Base-by-base conservation (phyloP, 2,888 invertebrate genomes). In the Gastrophysa polygoni region DNA sequence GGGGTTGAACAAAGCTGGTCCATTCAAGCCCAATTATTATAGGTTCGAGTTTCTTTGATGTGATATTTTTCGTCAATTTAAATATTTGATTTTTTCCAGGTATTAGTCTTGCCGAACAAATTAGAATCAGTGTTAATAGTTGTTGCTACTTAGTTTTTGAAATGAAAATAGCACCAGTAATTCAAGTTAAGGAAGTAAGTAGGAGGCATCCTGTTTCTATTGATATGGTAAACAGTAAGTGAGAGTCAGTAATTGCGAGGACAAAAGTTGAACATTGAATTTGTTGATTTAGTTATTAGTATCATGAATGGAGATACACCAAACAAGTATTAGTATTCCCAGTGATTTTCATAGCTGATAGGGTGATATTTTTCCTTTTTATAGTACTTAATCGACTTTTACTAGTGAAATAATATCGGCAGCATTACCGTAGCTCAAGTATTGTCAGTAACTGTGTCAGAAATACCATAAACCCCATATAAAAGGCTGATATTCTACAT, bases 1-100 rank as follows among this genome's bases (percentile, higher is more conserved):
- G 85, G 98, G 98, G 66, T 89, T 98, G 29, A 96, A 95, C 81
- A 98, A 98, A 85, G 95, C 96, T 55, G 98, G 98, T 51, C 98
- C 98, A 46, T 98, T 98, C 84, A 98, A 98, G 84, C 98, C 98
- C 68, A 98, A 97, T 82, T 97, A 98, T 83, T 98, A 98, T 83
- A 91, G 98, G 89, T 98, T 14, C n/a, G 14, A 38, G 14, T 14
- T 38, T 14, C 29, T 14, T 10, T 14, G 17, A 28, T 14, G 4
- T 14, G 17, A 28, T 49, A 16, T 8, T 57, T 11, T 34, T 32
- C n/a, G 11, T 16, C 44, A 29, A 20, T 51, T n/a, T 11, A 29
- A 2, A 11, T 54, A 24, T 54, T 46, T 34, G 4, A 29, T 44
- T 52, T 60, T 46, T 63, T 62, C 55, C 62, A 66, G 64, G 58